Percentiles rank a stretch among this genome's conserved stretches.
Conservation (phyloP, 1,140 invertebrate genomes). For the Varroa destructor region DNA sequence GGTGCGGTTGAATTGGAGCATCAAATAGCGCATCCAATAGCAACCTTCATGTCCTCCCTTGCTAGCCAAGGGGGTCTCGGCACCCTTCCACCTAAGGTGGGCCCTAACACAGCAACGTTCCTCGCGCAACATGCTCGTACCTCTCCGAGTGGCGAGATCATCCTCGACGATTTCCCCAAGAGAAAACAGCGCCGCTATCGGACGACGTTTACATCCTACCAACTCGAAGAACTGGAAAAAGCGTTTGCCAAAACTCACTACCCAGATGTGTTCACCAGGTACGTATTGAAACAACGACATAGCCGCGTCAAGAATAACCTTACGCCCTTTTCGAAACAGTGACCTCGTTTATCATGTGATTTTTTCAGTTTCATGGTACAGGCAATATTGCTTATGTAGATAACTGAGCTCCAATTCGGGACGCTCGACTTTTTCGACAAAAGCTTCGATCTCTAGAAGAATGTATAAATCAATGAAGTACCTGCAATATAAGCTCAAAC, state of each 20-base stretch:
- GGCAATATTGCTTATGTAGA: no score
- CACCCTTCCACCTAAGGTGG: background rate
- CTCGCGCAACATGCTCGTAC: slow-evolving; percentile 24
- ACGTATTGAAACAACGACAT: slow-evolving; percentile 39
- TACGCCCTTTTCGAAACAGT: no score
- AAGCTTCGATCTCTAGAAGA: no score
- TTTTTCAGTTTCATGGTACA: no score
- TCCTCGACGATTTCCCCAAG: slow-evolving; percentile 59
- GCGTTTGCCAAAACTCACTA: slow-evolving; percentile 93
- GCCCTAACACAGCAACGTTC: slow-evolving; percentile 17
- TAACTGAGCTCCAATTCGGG: no score
- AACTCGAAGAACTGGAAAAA: slow-evolving; percentile 90
- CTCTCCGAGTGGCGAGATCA: slow-evolving; percentile 15
- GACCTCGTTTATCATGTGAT: no score
- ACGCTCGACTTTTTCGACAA: no score
- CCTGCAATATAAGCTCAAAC: no score
- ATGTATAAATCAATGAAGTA: no score
- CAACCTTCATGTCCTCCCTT: slow-evolving; percentile 14
- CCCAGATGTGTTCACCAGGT: slow-evolving; percentile 95
- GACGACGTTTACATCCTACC: slow-evolving; percentile 86
- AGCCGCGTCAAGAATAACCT: no score
- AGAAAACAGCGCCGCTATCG: slow-evolving; percentile 78
- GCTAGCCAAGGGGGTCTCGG: background rate
- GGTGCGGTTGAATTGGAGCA: background rate
- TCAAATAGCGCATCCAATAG: slow-evolving; percentile 2